Evolutionary conservation across 1,140 invertebrate species (phyloP).

Genomic region (Asobara japonica): DNA sequence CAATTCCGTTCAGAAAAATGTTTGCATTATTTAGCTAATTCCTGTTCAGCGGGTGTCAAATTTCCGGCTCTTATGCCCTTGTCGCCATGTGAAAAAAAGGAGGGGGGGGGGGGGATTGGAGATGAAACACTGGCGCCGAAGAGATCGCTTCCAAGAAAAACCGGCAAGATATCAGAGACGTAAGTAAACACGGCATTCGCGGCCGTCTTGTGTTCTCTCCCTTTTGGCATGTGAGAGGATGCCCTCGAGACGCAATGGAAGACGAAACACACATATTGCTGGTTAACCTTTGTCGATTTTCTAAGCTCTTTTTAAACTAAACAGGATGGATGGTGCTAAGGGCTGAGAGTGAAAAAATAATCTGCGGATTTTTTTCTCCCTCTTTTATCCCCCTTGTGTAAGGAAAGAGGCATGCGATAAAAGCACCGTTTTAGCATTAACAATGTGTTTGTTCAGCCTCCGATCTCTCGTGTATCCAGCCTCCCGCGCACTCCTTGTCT

Average conservation of each 20-base stretch:
- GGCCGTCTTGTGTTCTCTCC: neutral
- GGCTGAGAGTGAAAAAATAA: neutral
- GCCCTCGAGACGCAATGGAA: constrained; percentile 7
- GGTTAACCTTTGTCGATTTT: constrained; percentile 24
- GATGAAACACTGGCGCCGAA: constrained; percentile 10
- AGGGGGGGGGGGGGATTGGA: too few relatives aligned
- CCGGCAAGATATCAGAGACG: neutral
- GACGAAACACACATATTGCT: neutral
- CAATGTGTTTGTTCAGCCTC: constrained; percentile 37
- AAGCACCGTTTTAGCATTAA: constrained; percentile 29
- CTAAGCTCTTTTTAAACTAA: too few relatives aligned
- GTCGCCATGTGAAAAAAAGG: neutral
- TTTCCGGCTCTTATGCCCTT: neutral
- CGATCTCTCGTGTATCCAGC: neutral
- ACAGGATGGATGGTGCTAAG: constrained; percentile 28
- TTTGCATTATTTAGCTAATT: neutral
- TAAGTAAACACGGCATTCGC: constrained; percentile 4
- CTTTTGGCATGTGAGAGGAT: neutral
- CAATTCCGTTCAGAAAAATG: neutral
- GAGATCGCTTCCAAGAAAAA: constrained; percentile 4
- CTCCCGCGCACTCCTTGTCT: constrained; percentile 11
- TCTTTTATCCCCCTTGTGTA: too few relatives aligned
- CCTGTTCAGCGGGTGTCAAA: neutral
- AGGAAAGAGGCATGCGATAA: constrained; percentile 13
- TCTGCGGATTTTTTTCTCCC: too few relatives aligned